These are phyloP conservation scores for Passer domesticus DNA, from an alignment of 2,113 vertebrate species.

Conservation along the genomic window DNA sequence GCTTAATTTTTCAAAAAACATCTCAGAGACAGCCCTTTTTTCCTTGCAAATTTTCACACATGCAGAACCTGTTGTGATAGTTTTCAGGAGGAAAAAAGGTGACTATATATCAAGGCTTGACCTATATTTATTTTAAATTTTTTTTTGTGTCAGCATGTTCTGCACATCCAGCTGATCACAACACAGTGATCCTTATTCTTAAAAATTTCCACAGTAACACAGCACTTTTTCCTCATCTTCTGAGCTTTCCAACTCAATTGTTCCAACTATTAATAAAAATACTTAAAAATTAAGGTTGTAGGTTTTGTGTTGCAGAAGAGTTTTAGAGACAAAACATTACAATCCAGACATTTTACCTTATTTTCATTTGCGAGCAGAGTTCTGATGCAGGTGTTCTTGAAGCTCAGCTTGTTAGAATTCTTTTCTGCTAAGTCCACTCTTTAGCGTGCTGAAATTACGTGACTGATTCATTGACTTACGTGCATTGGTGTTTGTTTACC, in stretches of 20 bases:
- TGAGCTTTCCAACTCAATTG: neutral
- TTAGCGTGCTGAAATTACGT: neutral
- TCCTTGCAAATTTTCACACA: neutral
- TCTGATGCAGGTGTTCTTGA: neutral
- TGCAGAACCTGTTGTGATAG: neutral
- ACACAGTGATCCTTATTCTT: neutral
- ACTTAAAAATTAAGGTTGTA: neutral
- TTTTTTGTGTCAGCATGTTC: neutral
- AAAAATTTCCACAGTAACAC: neutral
- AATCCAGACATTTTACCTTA: neutral
- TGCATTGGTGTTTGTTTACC: neutral
- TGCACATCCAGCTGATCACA: neutral
- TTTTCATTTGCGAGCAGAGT: neutral
- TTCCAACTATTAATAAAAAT: neutral
- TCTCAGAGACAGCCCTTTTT: neutral
- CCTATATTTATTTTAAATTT: neutral
- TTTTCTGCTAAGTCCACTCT: neutral
- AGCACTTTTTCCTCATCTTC: neutral
- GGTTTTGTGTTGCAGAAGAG: neutral
- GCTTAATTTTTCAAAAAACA: neutral
- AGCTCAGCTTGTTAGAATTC: neutral
- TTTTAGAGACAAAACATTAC: neutral
- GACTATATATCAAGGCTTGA: neutral
- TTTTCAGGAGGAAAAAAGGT: neutral
- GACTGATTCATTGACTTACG: constrained; percentile 5